A percentile compares a stretch with the other conserved stretches of the same genome.
Evolutionary conservation across 2,888 invertebrate genomes (phyloP).

Genomic region (Bibio marci): DNA sequence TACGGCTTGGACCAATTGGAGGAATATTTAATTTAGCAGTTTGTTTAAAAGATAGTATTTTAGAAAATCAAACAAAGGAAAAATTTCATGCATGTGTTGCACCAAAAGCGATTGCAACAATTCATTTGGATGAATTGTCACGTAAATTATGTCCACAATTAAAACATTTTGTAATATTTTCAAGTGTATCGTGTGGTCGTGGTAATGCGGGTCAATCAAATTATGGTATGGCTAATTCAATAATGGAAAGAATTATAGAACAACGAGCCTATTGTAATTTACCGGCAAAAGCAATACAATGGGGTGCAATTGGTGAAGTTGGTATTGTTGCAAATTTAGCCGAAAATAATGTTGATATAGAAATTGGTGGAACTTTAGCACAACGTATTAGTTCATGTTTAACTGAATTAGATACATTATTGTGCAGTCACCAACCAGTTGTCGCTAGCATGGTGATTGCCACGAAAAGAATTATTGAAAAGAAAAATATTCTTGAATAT

Average conservation of each 20-base stretch:
- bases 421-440: conserved; percentile 49
- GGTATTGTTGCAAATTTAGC: conserved; percentile 66
- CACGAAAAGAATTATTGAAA: conserved; percentile 48
- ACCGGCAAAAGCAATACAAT: conserved; percentile 72
- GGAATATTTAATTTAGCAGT: conserved; percentile 86
- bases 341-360: conserved; percentile 47
- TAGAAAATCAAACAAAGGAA: conserved; percentile 58
- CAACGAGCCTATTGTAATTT: conserved; percentile 46
- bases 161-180: conserved; percentile 75
- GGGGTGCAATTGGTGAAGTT: conserved; percentile 85
- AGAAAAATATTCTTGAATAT: conserved; percentile 52
- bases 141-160: conserved; percentile 37
- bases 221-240: conserved; percentile 79
- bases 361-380: conserved; percentile 66
- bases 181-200: conserved; percentile 78
- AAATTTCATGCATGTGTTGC: conserved; percentile 47
- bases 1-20: conserved; percentile 51
- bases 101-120: conserved; percentile 67
- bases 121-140: conserved; percentile 51
- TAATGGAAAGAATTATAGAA: conserved; percentile 79
- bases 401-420: conserved; percentile 50
- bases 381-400: conserved; percentile 75
- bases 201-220: conserved; percentile 86
- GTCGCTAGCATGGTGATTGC: conserved; percentile 78
- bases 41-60: conserved; percentile 52